Evolutionary conservation across 2,888 invertebrate species (phyloP), one percentile per base, ranked within the genome.

Genomic region (Standfussiana lucernea): DNA sequence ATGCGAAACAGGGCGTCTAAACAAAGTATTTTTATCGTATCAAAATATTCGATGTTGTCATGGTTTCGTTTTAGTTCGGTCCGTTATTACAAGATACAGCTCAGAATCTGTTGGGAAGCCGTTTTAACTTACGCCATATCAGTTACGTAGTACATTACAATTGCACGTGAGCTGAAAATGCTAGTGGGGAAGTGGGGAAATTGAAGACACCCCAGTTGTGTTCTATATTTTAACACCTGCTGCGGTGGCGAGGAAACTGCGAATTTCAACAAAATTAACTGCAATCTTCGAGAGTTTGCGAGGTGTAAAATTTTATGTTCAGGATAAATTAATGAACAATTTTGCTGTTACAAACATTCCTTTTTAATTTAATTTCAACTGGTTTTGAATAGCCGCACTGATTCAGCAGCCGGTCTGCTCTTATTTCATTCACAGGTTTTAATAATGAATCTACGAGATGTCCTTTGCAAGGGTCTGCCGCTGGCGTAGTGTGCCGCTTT

Each of bases 161-260:
- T 85, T 90, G 92, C 92, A 93, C 93, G 93, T 93, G 92, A 92
- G 90, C 89, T 91, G 92, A 92, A 93, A 92, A 89, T 90, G 72
- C 83, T 89, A 91, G 86, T 85, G 81, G 90, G 80, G 89, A 90
- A 90, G 85, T 91, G 90, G 86, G 88, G 87, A 91, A 92, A 93
- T 92, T 91, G 90, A 92, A 93, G 91, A 91, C 90, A 91, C 85
- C 87, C 86, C 86, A 90, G 89, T 90, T 88, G 90, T 91, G 90
- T 91, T 90, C 86, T 92, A 90, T 92, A 93, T 93, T 92, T 91
- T 87, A 92, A 91, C 92, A 93, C 93, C 93, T 93, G 92, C 90
- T 90, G 88, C 89, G 86, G 88, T 80, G 67, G 84, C 82, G 76
- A 85, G 84, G 82, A 84, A 88, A 91, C 86, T 89, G 86, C 85